A percentile compares a stretch with the other conserved stretches of the same genome.
These are phyloP conservation scores for Limnodromus scolopaceus DNA, from an alignment of 2,797 vertebrate genomes.

Conservation along the genomic window DNA sequence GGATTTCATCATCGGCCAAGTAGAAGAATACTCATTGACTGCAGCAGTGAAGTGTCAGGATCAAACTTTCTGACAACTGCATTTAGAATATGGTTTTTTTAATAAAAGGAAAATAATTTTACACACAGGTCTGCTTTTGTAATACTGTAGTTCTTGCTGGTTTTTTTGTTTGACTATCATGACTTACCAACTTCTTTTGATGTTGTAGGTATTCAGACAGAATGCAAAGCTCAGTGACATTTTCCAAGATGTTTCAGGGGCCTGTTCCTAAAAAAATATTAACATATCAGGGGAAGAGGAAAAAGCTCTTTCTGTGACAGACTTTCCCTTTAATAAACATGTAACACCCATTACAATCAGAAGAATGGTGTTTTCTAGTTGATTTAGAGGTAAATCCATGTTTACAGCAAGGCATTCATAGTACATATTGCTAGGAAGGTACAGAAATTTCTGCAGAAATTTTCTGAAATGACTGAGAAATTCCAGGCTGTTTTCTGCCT, in stretches of 20 bases:
- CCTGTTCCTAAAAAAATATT: background rate
- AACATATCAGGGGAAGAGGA: background rate
- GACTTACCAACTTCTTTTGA: background rate
- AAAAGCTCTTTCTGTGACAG: background rate
- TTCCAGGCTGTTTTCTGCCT: background rate
- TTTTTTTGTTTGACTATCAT: background rate
- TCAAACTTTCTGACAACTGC: background rate
- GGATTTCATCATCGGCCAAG: background rate
- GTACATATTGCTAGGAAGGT: background rate
- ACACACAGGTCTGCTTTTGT: background rate
- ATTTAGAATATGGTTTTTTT: background rate
- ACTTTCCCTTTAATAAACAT: background rate
- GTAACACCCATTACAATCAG: background rate
- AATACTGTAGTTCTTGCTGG: background rate
- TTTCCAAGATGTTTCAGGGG: background rate
- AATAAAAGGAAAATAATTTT: background rate
- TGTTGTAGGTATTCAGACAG: background rate
- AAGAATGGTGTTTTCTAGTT: background rate
- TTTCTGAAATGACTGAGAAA: background rate
- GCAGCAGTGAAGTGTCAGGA: background rate
- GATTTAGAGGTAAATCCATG: background rate
- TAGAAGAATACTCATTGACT: background rate
- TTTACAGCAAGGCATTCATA: background rate
- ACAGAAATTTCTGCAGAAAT: background rate
- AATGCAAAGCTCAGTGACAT: background rate